Evolutionary conservation across 2,113 vertebrate genomes (phyloP), one percentile per base, ranked within the genome.

Genomic region (Tachysurus fulvidraco): DNA sequence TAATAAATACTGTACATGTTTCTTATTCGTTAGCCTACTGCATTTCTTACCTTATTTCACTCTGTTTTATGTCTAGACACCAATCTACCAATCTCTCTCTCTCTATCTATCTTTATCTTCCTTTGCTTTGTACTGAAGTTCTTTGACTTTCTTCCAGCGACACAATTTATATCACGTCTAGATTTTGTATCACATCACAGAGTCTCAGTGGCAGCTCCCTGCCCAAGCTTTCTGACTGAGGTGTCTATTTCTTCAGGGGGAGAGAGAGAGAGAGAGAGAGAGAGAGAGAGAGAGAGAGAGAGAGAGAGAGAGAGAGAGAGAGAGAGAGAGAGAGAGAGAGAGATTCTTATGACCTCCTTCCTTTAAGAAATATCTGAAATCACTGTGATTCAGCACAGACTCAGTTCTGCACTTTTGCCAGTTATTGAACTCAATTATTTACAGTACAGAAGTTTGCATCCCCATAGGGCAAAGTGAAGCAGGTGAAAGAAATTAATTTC

Each of bases 1-100:
- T 73, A 89, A 89, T 89, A 87, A 78, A 83, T 78, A 59, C 83
- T 78, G 28, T 60, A 83, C 78, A 65, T 87, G 81, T 69, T 76
- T 82, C 77, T 80, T 71, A 65, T 86, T 81, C 59, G 86, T 90
- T 83, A 83, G 71, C 28, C 65, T 19, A 82, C 77, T 79, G 25
- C 83, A 80, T 64, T 87, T 84, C 77, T 84, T 80, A 54, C 73
- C 74, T 3, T 25, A 81, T 62, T 88, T 44, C 57, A 62, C 69
- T 28, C 28, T 30, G 60, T 84, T 65, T 50, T 44, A 71, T 81
- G 54, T 30, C 46, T 55, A 52, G 17, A 80, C 69, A 55, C 36
- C 74, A 81, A 41, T 50, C 55, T 50, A 36, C 36, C 1, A 36
- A 52, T 52, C 12, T 28, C 46, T 73, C n/a, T 28, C 50, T 54